Conservation (phyloP, 2,888 invertebrate species). For the Crematogaster levior region DNA sequence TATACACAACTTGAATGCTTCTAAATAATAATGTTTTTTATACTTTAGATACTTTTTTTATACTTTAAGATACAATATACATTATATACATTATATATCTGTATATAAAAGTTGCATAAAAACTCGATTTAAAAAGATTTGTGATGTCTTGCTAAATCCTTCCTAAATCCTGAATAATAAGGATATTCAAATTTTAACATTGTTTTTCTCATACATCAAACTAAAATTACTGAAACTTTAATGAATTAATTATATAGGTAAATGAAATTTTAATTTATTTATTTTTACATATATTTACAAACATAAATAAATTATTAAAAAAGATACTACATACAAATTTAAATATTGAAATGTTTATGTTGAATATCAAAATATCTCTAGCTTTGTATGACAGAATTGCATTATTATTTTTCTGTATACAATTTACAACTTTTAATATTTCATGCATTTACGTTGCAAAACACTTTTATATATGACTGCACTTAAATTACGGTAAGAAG, state of each 20-base stretch:
- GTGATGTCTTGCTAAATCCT: too few relatives aligned
- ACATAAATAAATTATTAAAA: background rate
- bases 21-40: too few relatives aligned
- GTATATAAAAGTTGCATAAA: too few relatives aligned
- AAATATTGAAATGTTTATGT: background rate
- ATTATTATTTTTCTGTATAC: background rate
- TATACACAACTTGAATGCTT: too few relatives aligned
- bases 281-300: too few relatives aligned
- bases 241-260: background rate
- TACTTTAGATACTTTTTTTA: too few relatives aligned
- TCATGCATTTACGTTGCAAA: background rate
- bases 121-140: too few relatives aligned
- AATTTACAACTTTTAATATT: background rate
- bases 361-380: background rate
- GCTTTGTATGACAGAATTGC: background rate
- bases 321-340: background rate
- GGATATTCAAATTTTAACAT: too few relatives aligned
- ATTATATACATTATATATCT: too few relatives aligned
- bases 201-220: background rate
- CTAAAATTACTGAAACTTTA: background rate
- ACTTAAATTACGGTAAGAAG: conserved; percentile 36
- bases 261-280: background rate
- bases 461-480: background rate
- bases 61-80: too few relatives aligned
- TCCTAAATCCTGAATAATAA: too few relatives aligned